Evolutionary conservation across 2,113 vertebrate genomes (phyloP).

Genomic region (Epinephelus lanceolatus): DNA sequence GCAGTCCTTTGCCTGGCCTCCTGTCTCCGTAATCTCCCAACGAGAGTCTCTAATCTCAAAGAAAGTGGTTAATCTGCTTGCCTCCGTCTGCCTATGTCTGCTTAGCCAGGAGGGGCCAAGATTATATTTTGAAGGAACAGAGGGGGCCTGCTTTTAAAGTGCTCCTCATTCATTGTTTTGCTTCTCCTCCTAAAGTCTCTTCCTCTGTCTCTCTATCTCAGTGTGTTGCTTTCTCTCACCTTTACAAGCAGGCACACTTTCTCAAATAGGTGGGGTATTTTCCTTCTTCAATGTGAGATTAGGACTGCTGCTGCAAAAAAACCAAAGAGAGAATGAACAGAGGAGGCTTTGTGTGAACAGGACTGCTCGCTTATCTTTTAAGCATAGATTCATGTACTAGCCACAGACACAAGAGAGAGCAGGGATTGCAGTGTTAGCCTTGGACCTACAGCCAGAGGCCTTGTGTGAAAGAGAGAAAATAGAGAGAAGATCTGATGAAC

Average conservation of each 20-base stretch:
- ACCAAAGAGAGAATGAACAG: conserved; percentile 57
- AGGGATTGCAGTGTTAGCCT: conserved; percentile 25
- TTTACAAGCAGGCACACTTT: conserved; percentile 40
- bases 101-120: conserved; percentile 49
- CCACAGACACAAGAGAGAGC: conserved; percentile 44
- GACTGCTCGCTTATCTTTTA: conserved; percentile 59
- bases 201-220: conserved; percentile 8
- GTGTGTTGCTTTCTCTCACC: conserved; percentile 12
- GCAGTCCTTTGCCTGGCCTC: conserved; percentile 64
- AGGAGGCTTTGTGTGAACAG: conserved; percentile 53
- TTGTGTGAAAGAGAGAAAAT: conserved; percentile 40
- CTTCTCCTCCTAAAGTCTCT: background rate
- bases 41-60: conserved; percentile 72
- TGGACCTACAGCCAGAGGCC: conserved; percentile 37
- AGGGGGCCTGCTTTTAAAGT: conserved; percentile 37
- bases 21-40: conserved; percentile 70
- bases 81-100: conserved; percentile 55
- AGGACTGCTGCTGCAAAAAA: conserved; percentile 42
- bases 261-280: conserved; percentile 41
- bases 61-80: conserved; percentile 75
- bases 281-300: conserved; percentile 43
- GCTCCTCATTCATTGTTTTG: conserved; percentile 15
- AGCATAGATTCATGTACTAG: conserved; percentile 55
- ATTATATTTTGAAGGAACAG: conserved; percentile 26
- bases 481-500: conserved; percentile 13